phyloP scores from a whole-genome alignment of 2,797 vertebrate genomes.

The Sardinella longiceps region DNA sequence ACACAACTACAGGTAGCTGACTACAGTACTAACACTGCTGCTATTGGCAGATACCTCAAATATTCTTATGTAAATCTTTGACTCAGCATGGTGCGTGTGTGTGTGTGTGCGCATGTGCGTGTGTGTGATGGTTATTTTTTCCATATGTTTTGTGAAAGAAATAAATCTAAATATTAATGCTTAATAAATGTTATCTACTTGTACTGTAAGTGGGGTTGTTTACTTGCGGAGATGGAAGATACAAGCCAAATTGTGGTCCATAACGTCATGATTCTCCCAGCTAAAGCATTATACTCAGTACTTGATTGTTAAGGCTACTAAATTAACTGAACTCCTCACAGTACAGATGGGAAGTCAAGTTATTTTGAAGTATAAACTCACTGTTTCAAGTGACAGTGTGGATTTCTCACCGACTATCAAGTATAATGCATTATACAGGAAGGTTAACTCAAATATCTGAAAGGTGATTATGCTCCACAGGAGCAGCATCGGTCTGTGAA shows the following conservation, averaged over 20 bases:
- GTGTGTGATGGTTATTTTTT: too few relatives aligned
- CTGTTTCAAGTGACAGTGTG: not conserved
- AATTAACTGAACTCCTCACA: not conserved
- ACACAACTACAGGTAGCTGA: too few relatives aligned
- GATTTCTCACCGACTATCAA: not conserved
- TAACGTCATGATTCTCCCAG: too few relatives aligned
- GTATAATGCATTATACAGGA: not conserved
- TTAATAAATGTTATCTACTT: not conserved
- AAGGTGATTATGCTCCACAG: constrained; percentile 7
- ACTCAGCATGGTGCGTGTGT: too few relatives aligned
- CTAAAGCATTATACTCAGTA: too few relatives aligned
- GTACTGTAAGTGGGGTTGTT: too few relatives aligned
- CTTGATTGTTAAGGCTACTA: not conserved
- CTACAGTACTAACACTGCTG: not conserved
- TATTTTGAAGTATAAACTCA: not conserved
- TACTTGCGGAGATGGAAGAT: too few relatives aligned
- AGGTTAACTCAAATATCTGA: not conserved
- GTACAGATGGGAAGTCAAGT: not conserved
- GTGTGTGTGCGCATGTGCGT: too few relatives aligned
- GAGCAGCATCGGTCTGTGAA: not conserved
- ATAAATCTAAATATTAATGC: not conserved
- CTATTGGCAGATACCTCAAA: not conserved
- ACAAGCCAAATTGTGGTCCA: too few relatives aligned
- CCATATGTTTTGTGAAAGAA: not conserved
- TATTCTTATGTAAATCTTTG: not conserved